Base-by-base conservation (phyloP, 2,797 vertebrate genomes). In the Melanogrammus aeglefinus region DNA sequence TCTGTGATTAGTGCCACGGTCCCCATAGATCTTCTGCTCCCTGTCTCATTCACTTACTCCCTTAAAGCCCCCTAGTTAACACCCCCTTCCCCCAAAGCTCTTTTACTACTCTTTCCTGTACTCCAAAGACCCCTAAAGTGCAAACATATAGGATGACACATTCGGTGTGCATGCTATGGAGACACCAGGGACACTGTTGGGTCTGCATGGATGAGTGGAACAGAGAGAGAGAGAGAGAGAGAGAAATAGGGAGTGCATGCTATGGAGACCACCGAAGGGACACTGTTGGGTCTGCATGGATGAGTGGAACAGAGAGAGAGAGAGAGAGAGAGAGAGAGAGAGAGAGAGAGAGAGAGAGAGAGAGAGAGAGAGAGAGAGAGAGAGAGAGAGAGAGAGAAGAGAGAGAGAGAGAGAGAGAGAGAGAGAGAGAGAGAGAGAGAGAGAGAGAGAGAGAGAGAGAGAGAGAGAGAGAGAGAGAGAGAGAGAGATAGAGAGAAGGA, bases 81-180 rank as follows among this genome's bases (percentile, higher is more conserved):
- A 29, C 24, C 24, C 31, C 24, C 69, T n/a, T 29, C 69, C 3
- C 10, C 44, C 24, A 29, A 8, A 51, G 31, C 13, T 33, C 74
- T 73, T 76, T 82, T 41, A 39, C 4, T n/a, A 33, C 9, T 47
- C 27, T 77, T n/a, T 81, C 75, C 74, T 75, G 31, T 51, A 14
- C 44, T 18, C 44, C 44, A 51, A 14, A 51, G 44, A 51, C 44
- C 44, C 21, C 44, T 14, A 51, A 13, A 51, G 44, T 51, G 21
- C 51, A 57, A 21, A 57, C 51, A 57, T 57, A 57, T 57, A 57
- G 18, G 63, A 33, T 77, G 80, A 82, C 12, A 90, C 79, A 36
- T 79, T 70, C 27, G 10, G 31, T 72, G 57, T 84, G 78, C 79
- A 81, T 86, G 79, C 79, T 78, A 41, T 73, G 75, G 29, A 6